Evolutionary conservation across 2,113 vertebrate species (phyloP), one percentile per base, ranked within the genome.

Genomic region (Promerops cafer): DNA sequence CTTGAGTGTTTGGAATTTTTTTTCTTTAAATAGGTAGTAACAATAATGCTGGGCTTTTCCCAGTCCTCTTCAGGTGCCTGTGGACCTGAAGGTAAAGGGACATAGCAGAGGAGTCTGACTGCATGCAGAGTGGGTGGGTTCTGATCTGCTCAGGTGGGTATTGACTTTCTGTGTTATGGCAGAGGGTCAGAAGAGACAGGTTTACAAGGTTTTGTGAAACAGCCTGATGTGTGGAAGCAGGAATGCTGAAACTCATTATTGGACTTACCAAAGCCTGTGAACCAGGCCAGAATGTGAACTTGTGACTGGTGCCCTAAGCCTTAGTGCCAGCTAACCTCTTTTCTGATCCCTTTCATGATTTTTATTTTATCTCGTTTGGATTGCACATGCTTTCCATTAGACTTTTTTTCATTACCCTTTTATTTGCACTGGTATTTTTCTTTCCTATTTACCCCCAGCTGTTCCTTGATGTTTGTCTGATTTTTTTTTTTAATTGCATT

Each of bases 351-450:
- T 77, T 93, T 74, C 54, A 37, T 71, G 26, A 17, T 65, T 82
- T 92, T 60, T 57, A 21, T 66, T 84, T 89, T 80, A 45, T 70
- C 65, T 89, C 83, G 75, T 57, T 66, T 64, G 40, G 52, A 31
- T 64, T 89, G 61, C 45, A 47, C 18, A 2, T 44, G 18, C 76
- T 90, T 89, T 91, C 45, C 16, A 27, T 75, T 75, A 53, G 52
- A 35, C 17, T 63, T 94, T 57, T 87, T 81, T 37, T 90, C 63
- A 70, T 45, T 50, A 44, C 66, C 18, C 9, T 91, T 90, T 59
- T 31, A 49, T 65, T 83, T 78, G 65, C 50, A 12, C 30, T 61
- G 4, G 33, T 70, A 22, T 88, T 45, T 94, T 82, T 79, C 40
- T n/a, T 82, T 88, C n/a, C 20, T 86, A 16, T 87, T 89, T 85